Conservation (phyloP, 2,797 vertebrate genomes). For the Smutsia gigantea region DNA sequence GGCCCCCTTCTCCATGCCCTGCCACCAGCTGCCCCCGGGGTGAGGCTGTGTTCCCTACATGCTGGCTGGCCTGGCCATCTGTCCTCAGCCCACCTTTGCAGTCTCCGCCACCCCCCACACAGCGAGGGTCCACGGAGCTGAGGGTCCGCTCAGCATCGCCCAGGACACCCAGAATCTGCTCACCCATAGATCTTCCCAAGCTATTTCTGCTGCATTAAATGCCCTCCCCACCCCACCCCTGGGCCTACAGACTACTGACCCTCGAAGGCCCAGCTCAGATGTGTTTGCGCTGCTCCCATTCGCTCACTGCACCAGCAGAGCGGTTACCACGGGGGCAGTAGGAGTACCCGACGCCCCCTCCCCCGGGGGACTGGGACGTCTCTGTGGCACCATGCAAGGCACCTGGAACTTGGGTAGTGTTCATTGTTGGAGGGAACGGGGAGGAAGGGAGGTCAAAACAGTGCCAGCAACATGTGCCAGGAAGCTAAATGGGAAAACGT, state of each 20-base stretch:
- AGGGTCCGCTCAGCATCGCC: fast-evolving
- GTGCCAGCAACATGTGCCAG: background rate
- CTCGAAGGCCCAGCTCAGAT: background rate
- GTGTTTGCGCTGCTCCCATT: background rate
- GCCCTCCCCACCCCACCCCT: no score
- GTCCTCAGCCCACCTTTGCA: background rate
- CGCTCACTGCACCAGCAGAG: background rate
- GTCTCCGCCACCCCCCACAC: background rate
- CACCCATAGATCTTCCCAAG: background rate
- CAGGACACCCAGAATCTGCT: background rate
- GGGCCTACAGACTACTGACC: background rate
- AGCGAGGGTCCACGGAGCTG: background rate
- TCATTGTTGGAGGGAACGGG: fast-evolving
- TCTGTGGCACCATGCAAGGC: no score
- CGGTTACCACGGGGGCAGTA: fast-evolving
- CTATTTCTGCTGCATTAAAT: background rate
- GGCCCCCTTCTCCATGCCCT: background rate
- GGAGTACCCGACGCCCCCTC: fast-evolving
- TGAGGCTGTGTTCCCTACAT: no score
- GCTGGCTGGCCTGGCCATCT: background rate
- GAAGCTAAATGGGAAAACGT: background rate
- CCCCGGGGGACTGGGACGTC: background rate
- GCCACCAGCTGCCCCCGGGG: no score
- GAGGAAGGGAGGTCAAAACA: fast-evolving
- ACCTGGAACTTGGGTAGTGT: background rate